A percentile compares a stretch with the other conserved stretches of the same genome.
These are phyloP conservation scores for Capreolus pygargus DNA, from an alignment of 2,113 vertebrate species.

Conservation along the genomic window DNA sequence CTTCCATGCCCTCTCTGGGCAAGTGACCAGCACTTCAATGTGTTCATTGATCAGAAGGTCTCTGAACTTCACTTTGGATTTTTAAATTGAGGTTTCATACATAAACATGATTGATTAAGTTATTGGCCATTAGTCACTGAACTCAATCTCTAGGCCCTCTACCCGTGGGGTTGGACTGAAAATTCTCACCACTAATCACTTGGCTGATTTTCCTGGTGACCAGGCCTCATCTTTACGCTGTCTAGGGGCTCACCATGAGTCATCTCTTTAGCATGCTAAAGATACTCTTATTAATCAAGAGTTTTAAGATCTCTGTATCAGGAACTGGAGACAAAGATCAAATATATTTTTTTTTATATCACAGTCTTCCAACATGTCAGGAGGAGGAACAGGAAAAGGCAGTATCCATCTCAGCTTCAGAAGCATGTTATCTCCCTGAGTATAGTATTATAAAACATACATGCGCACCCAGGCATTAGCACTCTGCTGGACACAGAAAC, in stretches of 20 bases:
- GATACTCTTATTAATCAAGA: neutral
- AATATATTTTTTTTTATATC: too few relatives aligned
- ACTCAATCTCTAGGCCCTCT: neutral
- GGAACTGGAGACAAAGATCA: neutral
- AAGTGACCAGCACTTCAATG: accelerated
- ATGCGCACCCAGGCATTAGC: accelerated
- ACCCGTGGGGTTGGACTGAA: accelerated
- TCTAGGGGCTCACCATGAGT: neutral
- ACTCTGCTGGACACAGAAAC: neutral
- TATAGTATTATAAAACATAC: neutral
- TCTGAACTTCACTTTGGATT: too few relatives aligned
- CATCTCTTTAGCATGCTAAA: neutral
- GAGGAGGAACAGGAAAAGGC: neutral
- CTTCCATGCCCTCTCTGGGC: accelerated
- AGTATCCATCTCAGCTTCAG: accelerated
- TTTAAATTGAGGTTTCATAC: neutral
- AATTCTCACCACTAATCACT: neutral
- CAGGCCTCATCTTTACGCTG: neutral
- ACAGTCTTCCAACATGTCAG: neutral
- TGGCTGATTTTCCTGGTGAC: neutral
- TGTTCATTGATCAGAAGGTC: neutral
- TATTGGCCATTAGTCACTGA: neutral
- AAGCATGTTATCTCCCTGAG: too few relatives aligned
- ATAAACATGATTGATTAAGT: too few relatives aligned
- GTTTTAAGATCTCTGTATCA: neutral